These are phyloP conservation scores for Hanleya hanleyi DNA, from an alignment of 2,888 invertebrate species.

Conservation along the genomic window DNA sequence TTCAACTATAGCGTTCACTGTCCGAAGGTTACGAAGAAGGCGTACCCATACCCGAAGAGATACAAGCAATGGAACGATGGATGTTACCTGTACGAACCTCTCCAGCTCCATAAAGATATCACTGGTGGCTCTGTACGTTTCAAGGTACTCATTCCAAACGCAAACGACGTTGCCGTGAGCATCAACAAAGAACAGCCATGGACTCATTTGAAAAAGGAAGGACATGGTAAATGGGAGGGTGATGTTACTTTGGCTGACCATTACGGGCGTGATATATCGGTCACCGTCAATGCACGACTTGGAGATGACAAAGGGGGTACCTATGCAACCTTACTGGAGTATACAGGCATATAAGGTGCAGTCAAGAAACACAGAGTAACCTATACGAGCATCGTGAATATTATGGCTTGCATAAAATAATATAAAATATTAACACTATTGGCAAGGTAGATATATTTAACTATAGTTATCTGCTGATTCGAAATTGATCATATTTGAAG, in stretches of 20 bases:
- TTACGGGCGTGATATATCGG: slow-evolving; percentile 60
- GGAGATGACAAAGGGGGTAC: slow-evolving; percentile 63
- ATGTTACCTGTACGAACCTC: slow-evolving; percentile 67
- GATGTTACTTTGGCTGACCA: slow-evolving; percentile 52
- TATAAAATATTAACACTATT: too few species aligned
- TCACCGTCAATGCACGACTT: slow-evolving; percentile 70
- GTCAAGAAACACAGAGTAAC: too few species aligned
- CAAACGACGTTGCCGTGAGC: slow-evolving; percentile 68
- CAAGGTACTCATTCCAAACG: slow-evolving; percentile 65
- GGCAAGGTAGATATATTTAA: too few species aligned
- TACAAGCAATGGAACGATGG: slow-evolving; percentile 72
- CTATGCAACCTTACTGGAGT: slow-evolving; percentile 71
- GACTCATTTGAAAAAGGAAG: slow-evolving; percentile 62
- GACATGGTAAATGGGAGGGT: slow-evolving; percentile 59
- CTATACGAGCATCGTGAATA: too few species aligned
- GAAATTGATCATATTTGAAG: too few species aligned
- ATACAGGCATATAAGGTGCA: too few species aligned
- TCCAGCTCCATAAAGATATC: slow-evolving; percentile 51
- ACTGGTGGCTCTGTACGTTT: slow-evolving; percentile 48
- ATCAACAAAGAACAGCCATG: slow-evolving; percentile 62
- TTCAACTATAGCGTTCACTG: slow-evolving; percentile 71
- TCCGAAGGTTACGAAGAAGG: slow-evolving; percentile 43
- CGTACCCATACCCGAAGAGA: slow-evolving; percentile 70
- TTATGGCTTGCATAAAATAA: too few species aligned
- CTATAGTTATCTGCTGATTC: too few species aligned